phyloP scores from a whole-genome alignment of 2,113 vertebrate species.

The Heliornis fulica region DNA sequence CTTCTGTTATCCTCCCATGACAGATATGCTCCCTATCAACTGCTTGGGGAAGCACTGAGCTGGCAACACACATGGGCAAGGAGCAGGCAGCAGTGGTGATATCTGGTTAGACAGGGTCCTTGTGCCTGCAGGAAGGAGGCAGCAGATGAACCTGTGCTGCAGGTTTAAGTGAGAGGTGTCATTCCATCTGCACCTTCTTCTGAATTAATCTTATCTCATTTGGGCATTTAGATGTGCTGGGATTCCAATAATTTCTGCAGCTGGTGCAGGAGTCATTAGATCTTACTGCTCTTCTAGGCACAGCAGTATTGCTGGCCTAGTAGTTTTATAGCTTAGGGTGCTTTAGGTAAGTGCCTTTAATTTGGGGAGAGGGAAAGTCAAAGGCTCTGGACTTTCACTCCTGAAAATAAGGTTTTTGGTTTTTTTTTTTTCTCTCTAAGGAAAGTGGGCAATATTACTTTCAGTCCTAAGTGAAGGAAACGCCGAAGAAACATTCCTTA shows the following conservation, averaged over 20 bases:
- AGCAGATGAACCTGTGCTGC: background rate
- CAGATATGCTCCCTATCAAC: background rate
- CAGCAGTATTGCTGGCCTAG: background rate
- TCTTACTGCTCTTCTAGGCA: background rate
- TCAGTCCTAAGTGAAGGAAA: background rate
- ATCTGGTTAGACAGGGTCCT: accelerated
- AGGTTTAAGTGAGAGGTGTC: background rate
- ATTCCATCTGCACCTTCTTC: background rate
- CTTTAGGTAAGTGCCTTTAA: background rate
- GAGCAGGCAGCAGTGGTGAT: background rate
- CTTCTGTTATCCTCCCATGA: background rate
- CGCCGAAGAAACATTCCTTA: background rate
- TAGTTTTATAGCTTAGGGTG: background rate
- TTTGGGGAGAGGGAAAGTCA: background rate
- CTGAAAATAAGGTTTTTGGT: background rate
- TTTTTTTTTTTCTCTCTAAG: background rate
- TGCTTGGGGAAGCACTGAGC: background rate
- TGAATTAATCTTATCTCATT: background rate
- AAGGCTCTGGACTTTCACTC: background rate
- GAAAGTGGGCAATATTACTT: background rate
- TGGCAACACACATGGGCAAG: too few relatives aligned
- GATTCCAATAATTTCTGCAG: background rate
- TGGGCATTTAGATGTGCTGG: background rate
- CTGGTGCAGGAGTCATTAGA: background rate
- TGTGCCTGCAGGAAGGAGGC: background rate